phyloP scores from a whole-genome alignment of 1,140 invertebrate species.

The Anastrepha obliqua region DNA sequence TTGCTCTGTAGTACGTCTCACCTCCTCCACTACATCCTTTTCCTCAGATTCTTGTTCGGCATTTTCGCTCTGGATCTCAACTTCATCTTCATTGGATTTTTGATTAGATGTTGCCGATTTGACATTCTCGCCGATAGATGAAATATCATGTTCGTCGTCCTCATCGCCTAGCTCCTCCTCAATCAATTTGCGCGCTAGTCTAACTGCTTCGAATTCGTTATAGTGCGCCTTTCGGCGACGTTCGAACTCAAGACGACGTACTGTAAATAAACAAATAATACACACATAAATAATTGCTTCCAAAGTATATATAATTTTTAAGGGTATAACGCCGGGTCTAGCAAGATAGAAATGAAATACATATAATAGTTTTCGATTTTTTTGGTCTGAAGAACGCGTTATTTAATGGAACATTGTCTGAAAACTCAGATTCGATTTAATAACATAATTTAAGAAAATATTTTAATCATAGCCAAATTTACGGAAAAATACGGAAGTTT shows the following conservation, averaged over 20 bases:
- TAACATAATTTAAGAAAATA: no score
- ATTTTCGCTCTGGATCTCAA: conserved; percentile 32
- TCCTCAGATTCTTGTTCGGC: not conserved
- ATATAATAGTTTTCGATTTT: no score
- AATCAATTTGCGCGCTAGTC: conserved; percentile 91
- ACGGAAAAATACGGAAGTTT: no score
- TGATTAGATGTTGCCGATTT: conserved; percentile 1
- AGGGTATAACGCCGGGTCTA: no score
- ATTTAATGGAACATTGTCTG: no score
- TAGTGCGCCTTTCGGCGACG: conserved; percentile 96
- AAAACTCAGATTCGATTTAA: no score
- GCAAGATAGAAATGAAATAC: no score
- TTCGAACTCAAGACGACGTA: conserved; percentile 86
- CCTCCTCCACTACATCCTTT: not conserved
- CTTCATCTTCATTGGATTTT: conserved; percentile 32
- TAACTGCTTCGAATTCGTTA: conserved; percentile 96
- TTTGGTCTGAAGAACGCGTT: no score
- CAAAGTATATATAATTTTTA: no score
- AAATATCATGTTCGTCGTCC: conserved; percentile 77
- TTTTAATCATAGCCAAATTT: no score
- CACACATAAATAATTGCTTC: not conserved
- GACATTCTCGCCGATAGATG: conserved; percentile 28
- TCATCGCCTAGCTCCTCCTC: conserved; percentile 92
- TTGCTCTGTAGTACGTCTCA: not conserved
- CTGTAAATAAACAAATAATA: conserved; percentile 74